These are phyloP conservation scores for Theropithecus gelada DNA, from an alignment of 2,113 vertebrate genomes.

Conservation along the genomic window DNA sequence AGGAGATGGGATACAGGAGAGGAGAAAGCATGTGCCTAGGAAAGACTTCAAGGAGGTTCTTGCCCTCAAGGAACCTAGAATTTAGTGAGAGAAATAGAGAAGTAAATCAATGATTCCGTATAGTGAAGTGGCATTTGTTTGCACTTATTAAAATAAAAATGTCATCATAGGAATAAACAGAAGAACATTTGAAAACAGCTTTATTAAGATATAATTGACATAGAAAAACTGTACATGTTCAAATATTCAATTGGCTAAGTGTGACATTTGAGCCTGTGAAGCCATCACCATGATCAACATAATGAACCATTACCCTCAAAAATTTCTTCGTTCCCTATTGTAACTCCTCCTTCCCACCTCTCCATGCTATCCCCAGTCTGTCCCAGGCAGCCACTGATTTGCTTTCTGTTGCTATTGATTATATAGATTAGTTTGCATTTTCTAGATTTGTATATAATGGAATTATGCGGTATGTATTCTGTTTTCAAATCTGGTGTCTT, in stretches of 20 bases:
- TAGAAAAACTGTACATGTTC: neutral
- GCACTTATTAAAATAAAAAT: neutral
- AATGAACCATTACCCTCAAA: neutral
- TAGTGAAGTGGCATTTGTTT: neutral
- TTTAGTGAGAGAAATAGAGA: neutral
- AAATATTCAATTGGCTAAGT: neutral
- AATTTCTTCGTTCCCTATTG: neutral
- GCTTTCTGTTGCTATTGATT: neutral
- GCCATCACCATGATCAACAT: neutral
- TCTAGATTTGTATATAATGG: neutral
- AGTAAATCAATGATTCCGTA: neutral
- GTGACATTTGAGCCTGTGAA: neutral
- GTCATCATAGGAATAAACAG: neutral
- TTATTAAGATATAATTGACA: neutral
- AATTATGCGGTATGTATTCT: neutral
- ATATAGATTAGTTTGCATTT: slow-evolving; percentile 15
- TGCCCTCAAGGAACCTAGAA: neutral
- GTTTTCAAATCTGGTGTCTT: neutral
- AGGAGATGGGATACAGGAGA: neutral
- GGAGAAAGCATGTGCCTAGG: neutral
- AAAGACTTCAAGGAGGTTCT: neutral
- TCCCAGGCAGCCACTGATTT: neutral
- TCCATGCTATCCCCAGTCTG: neutral
- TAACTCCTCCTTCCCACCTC: neutral
- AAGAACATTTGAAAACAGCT: neutral